Evolutionary conservation across 1,140 invertebrate genomes (phyloP), one percentile per base, ranked within the genome.

Genomic region (Wasmannia auropunctata): DNA sequence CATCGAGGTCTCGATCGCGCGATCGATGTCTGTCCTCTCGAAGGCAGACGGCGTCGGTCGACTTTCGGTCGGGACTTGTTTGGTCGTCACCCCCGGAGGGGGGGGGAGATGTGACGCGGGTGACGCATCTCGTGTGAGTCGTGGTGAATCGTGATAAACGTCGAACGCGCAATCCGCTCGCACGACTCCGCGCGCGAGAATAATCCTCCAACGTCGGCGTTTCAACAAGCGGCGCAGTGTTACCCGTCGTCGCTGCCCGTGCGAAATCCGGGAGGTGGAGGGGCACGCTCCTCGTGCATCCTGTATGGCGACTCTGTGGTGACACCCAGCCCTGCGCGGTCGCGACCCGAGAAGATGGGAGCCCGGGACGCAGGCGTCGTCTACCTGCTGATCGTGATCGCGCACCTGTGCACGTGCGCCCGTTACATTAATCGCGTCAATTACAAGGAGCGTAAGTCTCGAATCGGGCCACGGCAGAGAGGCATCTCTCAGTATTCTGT

Each of bases 241-340:
- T 11, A 40, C 16, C 63, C 31, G 22, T 85, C 25, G 31, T 22
- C 25, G 34, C 22, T 14, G 14, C 62, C 19, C 11, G n/a, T n/a
- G 72, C 65, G 14, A 46, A 58, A 72, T 37, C 37, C 31, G 56
- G 25, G n/a, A n/a, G n/a, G n/a, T n/a, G n/a, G n/a, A n/a, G n/a
- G n/a, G n/a, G 16, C 34, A 16, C 62, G 70, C 37, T 72, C 37
- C 11, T 25, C 25, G 14, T n/a, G 31, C 14, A 5, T 86, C 34
- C 77, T 89, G 69, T 69, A 89, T 89, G 87, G 88, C 84, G 87
- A 87, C 84, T 65, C 54, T 89, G 56, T 89, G 70, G 56, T 89
- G 70, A 89, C 85, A 86, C 1, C 22, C 31, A 28, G n/a, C 25
- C 22, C 0, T 10, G 46, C 49, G 62, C 31, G 56, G 58, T 79